Evolutionary conservation across 2,888 invertebrate species (phyloP).

Genomic region (Sphecodes monilicornis): DNA sequence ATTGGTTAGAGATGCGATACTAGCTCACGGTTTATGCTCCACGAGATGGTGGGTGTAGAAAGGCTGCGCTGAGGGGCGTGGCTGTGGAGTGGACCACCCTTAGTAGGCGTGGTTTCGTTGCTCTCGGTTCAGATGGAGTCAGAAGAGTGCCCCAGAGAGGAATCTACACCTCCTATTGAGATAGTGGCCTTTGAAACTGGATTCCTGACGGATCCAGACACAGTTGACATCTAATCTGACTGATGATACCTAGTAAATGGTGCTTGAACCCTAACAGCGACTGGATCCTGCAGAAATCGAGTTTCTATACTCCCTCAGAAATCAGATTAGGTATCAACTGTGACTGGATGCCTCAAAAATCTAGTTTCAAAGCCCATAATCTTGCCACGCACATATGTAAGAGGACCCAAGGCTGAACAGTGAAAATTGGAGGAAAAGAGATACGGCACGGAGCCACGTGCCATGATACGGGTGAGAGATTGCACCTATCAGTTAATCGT

Average conservation of each 20-base stretch:
- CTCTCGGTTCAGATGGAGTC: not conserved
- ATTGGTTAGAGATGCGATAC: not conserved
- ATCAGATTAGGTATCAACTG: too few relatives aligned
- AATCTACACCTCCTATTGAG: too few relatives aligned
- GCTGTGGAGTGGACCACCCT: not conserved
- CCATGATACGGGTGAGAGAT: slow-evolving; percentile 13
- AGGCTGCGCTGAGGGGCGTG: not conserved
- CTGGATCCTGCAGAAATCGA: not conserved
- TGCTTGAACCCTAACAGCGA: not conserved
- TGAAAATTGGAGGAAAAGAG: not conserved
- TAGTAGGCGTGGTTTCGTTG: not conserved
- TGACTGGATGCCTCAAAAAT: not conserved
- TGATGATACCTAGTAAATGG: too few relatives aligned
- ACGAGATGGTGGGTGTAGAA: too few relatives aligned
- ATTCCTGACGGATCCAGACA: too few relatives aligned
- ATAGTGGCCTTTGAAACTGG: too few relatives aligned
- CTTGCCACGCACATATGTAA: not conserved
- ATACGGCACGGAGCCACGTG: not conserved
- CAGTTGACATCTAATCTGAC: not conserved
- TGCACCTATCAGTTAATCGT: slow-evolving; percentile 39
- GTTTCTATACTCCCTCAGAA: too few relatives aligned
- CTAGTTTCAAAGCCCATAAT: not conserved
- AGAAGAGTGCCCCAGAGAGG: not conserved
- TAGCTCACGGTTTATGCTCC: not conserved
- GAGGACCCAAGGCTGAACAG: not conserved